Evolutionary conservation across 2,113 vertebrate genomes (phyloP).

Genomic region (Brachyhypopomus occidentalis): DNA sequence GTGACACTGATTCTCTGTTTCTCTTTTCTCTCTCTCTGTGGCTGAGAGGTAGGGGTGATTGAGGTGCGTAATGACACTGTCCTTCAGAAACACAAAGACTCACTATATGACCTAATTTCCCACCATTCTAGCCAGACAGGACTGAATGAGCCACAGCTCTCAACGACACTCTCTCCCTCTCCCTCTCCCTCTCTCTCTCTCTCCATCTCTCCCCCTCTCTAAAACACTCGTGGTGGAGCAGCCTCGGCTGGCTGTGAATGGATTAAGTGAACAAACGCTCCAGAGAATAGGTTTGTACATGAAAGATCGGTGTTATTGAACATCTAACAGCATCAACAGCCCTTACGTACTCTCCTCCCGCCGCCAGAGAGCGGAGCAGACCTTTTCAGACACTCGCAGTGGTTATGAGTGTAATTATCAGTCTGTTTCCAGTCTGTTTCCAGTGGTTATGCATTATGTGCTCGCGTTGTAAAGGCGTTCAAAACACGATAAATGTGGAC

Average conservation of each 20-base stretch:
- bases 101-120: constrained; percentile 55
- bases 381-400: too few relatives aligned
- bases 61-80: constrained; percentile 54
- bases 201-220: constrained; percentile 23
- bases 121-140: constrained; percentile 45
- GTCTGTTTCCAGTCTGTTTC: background rate
- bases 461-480: too few relatives aligned
- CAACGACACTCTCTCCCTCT: background rate
- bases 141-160: constrained; percentile 47
- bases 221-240: constrained; percentile 35
- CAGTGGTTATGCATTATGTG: too few relatives aligned
- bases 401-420: background rate
- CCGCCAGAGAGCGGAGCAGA: background rate
- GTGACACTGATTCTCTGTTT: constrained; percentile 18
- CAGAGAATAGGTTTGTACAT: constrained; percentile 36
- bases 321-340: constrained; percentile 44
- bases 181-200: background rate
- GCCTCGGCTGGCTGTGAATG: constrained; percentile 23
- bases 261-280: constrained; percentile 40
- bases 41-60: constrained; percentile 51
- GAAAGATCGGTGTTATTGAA: constrained; percentile 42
- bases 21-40: constrained; percentile 17
- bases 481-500: too few relatives aligned
- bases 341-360: constrained; percentile 24
- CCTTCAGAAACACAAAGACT: constrained; percentile 55